Evolutionary conservation across 1,140 invertebrate species (phyloP).

Genomic region (Gonatopus flavifemur): DNA sequence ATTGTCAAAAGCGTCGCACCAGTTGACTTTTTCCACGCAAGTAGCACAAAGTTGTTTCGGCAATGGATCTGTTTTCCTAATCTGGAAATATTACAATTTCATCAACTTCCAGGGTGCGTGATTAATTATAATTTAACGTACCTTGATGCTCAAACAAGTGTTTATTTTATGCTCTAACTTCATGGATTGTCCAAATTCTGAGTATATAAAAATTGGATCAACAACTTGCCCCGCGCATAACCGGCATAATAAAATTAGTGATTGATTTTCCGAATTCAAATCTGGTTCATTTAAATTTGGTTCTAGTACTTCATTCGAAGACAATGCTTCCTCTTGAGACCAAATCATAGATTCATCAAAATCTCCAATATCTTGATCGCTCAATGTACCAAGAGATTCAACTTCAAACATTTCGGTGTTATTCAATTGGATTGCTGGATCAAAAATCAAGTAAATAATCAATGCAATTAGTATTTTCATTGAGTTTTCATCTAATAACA

Average conservation of each 20-base stretch:
- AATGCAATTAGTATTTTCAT: too few species aligned
- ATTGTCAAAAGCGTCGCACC: slow-evolving; percentile 32
- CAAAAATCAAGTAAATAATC: too few species aligned
- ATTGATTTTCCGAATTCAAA: slow-evolving; percentile 8
- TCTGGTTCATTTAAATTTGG: slow-evolving; percentile 1
- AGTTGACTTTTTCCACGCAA: slow-evolving; percentile 35
- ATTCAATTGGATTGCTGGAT: too few species aligned
- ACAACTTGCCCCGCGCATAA: slow-evolving; percentile 32
- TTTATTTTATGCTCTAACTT: slow-evolving; percentile 37
- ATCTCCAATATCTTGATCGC: slow-evolving; percentile 28
- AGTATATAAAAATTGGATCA: slow-evolving; percentile 36
- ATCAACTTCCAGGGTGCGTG: too few species aligned
- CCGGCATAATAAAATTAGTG: slow-evolving; percentile 25
- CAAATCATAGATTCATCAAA: slow-evolving; percentile 33
- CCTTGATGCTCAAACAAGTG: slow-evolving; percentile 37
- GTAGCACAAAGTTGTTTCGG: slow-evolving; percentile 33
- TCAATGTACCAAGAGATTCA: slow-evolving; percentile 35
- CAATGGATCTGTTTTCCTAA: slow-evolving; percentile 34
- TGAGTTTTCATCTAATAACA: too few species aligned
- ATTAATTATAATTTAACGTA: too few species aligned
- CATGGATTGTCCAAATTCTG: slow-evolving; percentile 36
- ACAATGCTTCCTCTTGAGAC: slow-evolving; percentile 35
- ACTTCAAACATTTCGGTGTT: slow-evolving; percentile 17
- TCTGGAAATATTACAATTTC: slow-evolving; percentile 22
- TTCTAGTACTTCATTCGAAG: slow-evolving; percentile 30